A percentile compares a stretch with the other conserved stretches of the same genome.
These are phyloP conservation scores for Ormyrus rosae DNA, from an alignment of 2,888 invertebrate species.

Conservation along the genomic window DNA sequence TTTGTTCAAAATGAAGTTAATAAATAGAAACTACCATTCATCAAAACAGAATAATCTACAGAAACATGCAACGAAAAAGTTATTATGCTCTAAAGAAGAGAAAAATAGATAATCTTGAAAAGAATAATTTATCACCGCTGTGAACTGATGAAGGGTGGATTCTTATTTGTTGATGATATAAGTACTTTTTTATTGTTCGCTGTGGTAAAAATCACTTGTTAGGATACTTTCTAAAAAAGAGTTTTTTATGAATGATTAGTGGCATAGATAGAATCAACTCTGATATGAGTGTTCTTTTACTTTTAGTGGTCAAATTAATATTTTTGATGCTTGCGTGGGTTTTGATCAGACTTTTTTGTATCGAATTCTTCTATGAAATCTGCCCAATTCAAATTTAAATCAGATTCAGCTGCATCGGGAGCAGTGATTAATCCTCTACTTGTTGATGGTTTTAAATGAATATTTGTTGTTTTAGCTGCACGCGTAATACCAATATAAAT, in stretches of 20 bases:
- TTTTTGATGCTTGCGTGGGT: conserved; percentile 11
- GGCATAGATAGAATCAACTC: conserved; percentile 9
- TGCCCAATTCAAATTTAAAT: conserved; percentile 12
- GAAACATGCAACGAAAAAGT: too few relatives aligned
- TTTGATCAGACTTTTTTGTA: conserved; percentile 2
- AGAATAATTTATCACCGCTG: too few relatives aligned
- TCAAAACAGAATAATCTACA: too few relatives aligned
- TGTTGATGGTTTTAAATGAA: conserved; percentile 1
- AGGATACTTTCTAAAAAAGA: not conserved
- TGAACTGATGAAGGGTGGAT: not conserved
- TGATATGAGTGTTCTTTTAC: not conserved
- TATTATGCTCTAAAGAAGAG: too few relatives aligned
- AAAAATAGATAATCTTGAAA: too few relatives aligned
- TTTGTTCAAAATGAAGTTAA: too few relatives aligned
- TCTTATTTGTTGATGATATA: not conserved
- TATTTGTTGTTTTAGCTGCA: not conserved
- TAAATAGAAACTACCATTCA: too few relatives aligned
- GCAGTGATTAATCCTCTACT: conserved; percentile 1
- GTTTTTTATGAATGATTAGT: conserved; percentile 5
- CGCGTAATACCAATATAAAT: conserved; percentile 8
- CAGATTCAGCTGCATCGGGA: not conserved
- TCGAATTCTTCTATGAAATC: conserved; percentile 1
- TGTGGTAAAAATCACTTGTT: too few relatives aligned
- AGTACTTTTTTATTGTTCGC: not conserved
- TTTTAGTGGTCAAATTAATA: not conserved